These are phyloP conservation scores for Spilarctia lutea DNA, from an alignment of 2,888 invertebrate species.

Conservation along the genomic window DNA sequence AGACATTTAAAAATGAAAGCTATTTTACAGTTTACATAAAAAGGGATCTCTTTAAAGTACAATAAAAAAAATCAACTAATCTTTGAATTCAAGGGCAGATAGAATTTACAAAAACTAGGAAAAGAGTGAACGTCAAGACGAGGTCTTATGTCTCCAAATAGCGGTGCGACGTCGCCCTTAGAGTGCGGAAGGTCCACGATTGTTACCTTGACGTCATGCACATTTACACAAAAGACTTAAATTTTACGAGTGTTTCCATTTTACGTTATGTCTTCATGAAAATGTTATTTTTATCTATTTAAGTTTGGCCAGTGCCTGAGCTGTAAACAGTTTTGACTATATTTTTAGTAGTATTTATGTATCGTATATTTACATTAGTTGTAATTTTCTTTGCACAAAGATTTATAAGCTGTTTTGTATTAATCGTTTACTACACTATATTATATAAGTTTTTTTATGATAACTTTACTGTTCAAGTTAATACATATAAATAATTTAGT, in stretches of 20 bases:
- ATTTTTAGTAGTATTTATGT: background rate
- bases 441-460: background rate
- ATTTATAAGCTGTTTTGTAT: background rate
- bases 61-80: conserved; percentile 42
- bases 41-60: background rate
- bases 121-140: conserved; percentile 66
- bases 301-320: background rate
- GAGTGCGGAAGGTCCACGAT: conserved; percentile 73
- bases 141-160: conserved; percentile 75
- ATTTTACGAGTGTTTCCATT: conserved; percentile 37
- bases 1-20: background rate
- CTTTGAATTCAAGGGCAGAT: conserved; percentile 73
- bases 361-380: background rate
- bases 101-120: conserved; percentile 79
- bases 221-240: conserved; percentile 53
- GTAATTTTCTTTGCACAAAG: background rate
- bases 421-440: background rate
- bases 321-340: background rate
- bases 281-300: background rate
- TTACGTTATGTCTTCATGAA: background rate
- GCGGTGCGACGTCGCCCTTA: conserved; percentile 73
- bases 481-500: background rate
- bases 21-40: no score
- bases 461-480: background rate
- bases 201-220: conserved; percentile 58